Evolutionary conservation across 2,888 invertebrate species (phyloP).

Genomic region (Drosophila neonasuta): DNA sequence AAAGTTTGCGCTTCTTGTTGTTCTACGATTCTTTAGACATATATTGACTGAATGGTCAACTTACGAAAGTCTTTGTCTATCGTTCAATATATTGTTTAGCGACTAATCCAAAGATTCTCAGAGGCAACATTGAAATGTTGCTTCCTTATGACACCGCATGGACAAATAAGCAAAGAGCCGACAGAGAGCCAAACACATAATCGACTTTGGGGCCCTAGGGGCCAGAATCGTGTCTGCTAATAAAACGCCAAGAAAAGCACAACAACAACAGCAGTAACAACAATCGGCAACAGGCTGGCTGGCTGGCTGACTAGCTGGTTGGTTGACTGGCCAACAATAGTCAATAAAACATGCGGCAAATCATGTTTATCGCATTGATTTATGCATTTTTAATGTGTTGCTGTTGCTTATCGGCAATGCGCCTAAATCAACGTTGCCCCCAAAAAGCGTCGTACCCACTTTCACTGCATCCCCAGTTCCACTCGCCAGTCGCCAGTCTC

Average conservation of each 20-base stretch:
- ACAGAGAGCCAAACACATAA: constrained; percentile 8
- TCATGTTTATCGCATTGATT: constrained; percentile 83
- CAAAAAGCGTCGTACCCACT: constrained; percentile 55
- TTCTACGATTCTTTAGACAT: background rate
- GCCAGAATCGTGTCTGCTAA: constrained; percentile 64
- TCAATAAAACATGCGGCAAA: constrained; percentile 83
- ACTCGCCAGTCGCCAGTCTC: constrained; percentile 16
- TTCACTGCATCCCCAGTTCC: constrained; percentile 60
- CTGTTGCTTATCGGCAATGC: constrained; percentile 82
- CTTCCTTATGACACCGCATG: constrained; percentile 23
- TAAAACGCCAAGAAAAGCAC: constrained; percentile 48
- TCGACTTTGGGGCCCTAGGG: constrained; percentile 44
- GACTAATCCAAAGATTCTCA: background rate
- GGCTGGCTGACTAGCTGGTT: constrained; percentile 34
- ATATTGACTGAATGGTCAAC: too few species aligned
- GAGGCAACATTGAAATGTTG: constrained; percentile 14
- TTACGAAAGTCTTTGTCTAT: background rate
- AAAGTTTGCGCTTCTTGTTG: background rate
- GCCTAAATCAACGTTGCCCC: constrained; percentile 75
- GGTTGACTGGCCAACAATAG: constrained; percentile 77
- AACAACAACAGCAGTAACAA: constrained; percentile 13
- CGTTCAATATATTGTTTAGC: background rate
- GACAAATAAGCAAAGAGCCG: constrained; percentile 28
- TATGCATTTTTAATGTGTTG: constrained; percentile 83
- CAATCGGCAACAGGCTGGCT: constrained; percentile 29